Evolutionary conservation across 2,888 invertebrate species (phyloP), one percentile per base, ranked within the genome.

Genomic region (Lysandra bellargus): DNA sequence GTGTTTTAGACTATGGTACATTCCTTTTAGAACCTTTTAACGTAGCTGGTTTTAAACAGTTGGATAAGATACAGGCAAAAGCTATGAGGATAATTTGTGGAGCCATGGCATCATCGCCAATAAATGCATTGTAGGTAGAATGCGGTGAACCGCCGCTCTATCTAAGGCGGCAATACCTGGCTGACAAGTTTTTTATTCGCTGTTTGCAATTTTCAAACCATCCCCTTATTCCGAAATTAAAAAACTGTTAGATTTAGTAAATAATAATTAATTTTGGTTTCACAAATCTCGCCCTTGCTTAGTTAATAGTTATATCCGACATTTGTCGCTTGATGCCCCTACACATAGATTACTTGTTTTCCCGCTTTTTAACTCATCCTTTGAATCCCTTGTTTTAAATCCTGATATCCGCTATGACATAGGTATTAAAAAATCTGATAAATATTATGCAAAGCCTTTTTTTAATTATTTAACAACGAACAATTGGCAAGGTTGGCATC

Each of bases 21-120:
- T 64, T 64, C 30, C 64, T 64, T n/a, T 57, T 57, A 3, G 64
- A 64, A 23, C 64, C 64, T 5, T n/a, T 30, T 64, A n/a, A 23
- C 5, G 23, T 64, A 1, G 4, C 64, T 64, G 64, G 64, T 23
- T 64, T 64, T 23, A 64, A 64, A 64, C n/a, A 23, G 4, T 30
- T 64, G n/a, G 30, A 64, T 30, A 64, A 23, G 30, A 64, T 64
- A 23, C 64, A 64, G 4, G 30, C n/a, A 5, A 69, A 69, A 69
- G 30, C 33, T 33, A 30, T 69, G 69, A 69, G 69, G 33, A 69
- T 69, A 5, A 69, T 69, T 69, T 69, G 69, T 37, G 69, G 69
- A 69, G 69, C 69, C 3, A 69, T 69, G 69, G 12, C 9, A 37
- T 69, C 69, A 30, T 30, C 23, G 2, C 64, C 64, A 23, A 64